These are phyloP conservation scores for Steatocranus sp. DNA, from an alignment of 2,797 vertebrate genomes.

Conservation along the genomic window DNA sequence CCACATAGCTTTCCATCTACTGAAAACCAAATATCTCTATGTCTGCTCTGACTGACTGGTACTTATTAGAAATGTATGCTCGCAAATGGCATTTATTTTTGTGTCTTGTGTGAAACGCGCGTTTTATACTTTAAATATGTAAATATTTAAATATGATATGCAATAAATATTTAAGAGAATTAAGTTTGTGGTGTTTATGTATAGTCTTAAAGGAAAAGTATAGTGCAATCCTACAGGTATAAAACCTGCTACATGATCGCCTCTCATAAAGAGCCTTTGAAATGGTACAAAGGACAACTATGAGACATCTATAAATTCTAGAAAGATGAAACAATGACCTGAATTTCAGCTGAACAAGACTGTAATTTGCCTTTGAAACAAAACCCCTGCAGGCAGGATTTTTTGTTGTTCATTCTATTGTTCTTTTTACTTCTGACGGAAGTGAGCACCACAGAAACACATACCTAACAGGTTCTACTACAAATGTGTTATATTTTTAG, in stretches of 20 bases:
- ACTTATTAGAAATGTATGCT: conserved; percentile 43
- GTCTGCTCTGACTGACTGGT: conserved; percentile 47
- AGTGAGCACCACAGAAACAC: not conserved
- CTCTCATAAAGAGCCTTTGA: not conserved
- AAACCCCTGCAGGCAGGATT: not conserved
- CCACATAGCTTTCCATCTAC: not conserved
- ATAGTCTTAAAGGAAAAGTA: not conserved
- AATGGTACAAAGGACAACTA: not conserved
- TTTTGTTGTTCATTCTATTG: not conserved
- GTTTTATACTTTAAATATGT: not conserved
- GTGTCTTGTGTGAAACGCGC: not conserved
- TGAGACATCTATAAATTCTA: not conserved
- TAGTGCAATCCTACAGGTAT: not conserved
- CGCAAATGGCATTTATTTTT: not conserved
- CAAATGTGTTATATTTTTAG: conserved; percentile 28
- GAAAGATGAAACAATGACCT: not conserved
- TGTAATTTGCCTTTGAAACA: not conserved
- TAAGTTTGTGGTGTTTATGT: not conserved
- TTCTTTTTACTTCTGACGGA: not conserved
- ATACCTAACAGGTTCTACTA: not conserved
- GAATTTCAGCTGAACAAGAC: not conserved
- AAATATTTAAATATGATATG: conserved; percentile 57
- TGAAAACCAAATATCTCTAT: conserved; percentile 25
- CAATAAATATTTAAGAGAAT: conserved; percentile 59
- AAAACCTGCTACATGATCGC: not conserved